Conservation (phyloP, 2,797 vertebrate species). For the Argyrosomus regius region DNA sequence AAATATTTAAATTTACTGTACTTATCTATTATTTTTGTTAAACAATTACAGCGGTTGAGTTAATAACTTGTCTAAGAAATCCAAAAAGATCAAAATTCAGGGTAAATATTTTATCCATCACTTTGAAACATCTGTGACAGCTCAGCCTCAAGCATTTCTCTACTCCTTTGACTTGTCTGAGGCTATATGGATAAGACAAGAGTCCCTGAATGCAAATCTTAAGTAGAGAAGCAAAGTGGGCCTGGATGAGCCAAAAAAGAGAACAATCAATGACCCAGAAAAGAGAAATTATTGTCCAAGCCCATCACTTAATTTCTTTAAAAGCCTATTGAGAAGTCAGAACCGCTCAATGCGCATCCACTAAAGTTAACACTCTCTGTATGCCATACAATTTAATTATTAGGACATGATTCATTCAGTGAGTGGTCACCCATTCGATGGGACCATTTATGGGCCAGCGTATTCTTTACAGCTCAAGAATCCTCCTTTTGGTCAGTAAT, state of each 20-base stretch:
- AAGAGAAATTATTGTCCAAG: constrained; percentile 95
- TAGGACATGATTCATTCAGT: constrained; percentile 85
- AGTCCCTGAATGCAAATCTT: constrained; percentile 90
- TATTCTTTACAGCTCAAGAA: constrained; percentile 79
- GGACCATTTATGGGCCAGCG: constrained; percentile 77
- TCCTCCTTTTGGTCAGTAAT: constrained; percentile 82
- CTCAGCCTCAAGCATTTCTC: constrained; percentile 43
- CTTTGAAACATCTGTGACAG: constrained; percentile 18
- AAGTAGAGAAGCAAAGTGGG: constrained; percentile 86
- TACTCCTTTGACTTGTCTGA: constrained; percentile 42
- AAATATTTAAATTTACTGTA: background rate
- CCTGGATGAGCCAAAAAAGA: constrained; percentile 87
- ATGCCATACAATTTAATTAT: constrained; percentile 88
- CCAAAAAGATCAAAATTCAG: constrained; percentile 1
- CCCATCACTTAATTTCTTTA: constrained; percentile 96
- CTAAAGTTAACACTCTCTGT: constrained; percentile 81
- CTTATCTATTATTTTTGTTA: background rate
- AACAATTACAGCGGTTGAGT: background rate
- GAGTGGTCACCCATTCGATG: constrained; percentile 82
- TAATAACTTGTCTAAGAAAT: constrained; percentile 19
- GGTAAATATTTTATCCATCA: constrained; percentile 34
- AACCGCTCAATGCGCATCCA: constrained; percentile 83
- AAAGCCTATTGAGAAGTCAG: constrained; percentile 93
- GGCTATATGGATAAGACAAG: constrained; percentile 88
- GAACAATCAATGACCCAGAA: constrained; percentile 94